These are phyloP conservation scores for Lasioglossum morio DNA, from an alignment of 2,888 invertebrate species.

Conservation along the genomic window DNA sequence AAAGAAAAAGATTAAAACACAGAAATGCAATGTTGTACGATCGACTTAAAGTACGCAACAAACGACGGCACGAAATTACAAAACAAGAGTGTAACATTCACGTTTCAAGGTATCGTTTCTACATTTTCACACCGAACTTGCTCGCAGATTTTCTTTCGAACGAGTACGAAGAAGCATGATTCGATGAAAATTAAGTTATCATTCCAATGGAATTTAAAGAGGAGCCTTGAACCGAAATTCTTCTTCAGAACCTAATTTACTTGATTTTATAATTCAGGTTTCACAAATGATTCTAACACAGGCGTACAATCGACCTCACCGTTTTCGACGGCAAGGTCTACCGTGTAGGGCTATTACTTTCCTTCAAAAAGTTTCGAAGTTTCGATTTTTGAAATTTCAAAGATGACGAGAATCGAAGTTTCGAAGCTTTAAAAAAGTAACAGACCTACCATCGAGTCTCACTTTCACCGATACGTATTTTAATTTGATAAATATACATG, in stretches of 20 bases:
- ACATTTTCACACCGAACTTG: background rate
- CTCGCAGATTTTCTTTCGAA: background rate
- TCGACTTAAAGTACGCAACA: conserved; percentile 29
- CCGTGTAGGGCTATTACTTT: background rate
- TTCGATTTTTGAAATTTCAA: no score
- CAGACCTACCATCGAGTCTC: conserved; percentile 17
- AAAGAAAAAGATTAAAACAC: conserved; percentile 19
- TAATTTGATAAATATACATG: conserved; percentile 55
- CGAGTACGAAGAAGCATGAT: background rate
- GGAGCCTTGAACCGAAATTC: background rate
- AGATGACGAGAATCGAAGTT: no score
- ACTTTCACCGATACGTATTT: conserved; percentile 60
- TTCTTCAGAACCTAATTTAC: background rate
- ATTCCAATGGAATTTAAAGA: background rate
- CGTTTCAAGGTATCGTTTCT: background rate
- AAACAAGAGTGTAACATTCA: background rate
- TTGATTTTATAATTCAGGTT: background rate
- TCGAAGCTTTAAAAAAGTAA: no score
- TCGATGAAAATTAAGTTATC: background rate
- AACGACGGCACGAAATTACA: background rate
- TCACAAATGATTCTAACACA: conserved; percentile 3
- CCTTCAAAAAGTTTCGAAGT: no score
- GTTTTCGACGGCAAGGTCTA: conserved; percentile 31
- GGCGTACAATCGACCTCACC: conserved; percentile 16
- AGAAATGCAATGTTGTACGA: conserved; percentile 70